phyloP scores from a whole-genome alignment of 2,888 invertebrate genomes.

The Gandaritis pyraliata region DNA sequence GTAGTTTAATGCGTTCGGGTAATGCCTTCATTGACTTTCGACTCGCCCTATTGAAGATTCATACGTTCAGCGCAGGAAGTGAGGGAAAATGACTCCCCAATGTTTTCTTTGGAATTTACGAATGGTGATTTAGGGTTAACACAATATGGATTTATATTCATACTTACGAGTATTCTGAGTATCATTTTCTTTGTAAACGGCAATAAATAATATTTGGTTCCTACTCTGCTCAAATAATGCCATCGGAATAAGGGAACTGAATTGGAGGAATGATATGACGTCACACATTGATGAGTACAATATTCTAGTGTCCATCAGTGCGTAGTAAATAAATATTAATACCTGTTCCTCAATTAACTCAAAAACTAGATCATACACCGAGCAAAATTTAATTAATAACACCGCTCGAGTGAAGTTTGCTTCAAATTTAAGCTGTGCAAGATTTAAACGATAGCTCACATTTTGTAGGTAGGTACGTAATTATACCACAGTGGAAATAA shows the following conservation, averaged over 20 bases:
- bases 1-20: slow-evolving; percentile 75
- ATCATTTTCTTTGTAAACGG: neutral
- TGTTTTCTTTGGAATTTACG: slow-evolving; percentile 26
- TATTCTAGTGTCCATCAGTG: neutral
- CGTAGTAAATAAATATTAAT: slow-evolving; percentile 4
- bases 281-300: neutral
- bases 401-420: slow-evolving; percentile 68
- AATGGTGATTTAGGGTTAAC: slow-evolving; percentile 12
- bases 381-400: slow-evolving; percentile 74
- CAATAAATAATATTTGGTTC: neutral
- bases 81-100: slow-evolving; percentile 27
- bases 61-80: slow-evolving; percentile 26
- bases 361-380: slow-evolving; percentile 50
- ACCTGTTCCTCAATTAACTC: slow-evolving; percentile 13
- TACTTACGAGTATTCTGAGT: neutral
- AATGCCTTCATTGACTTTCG: slow-evolving; percentile 46
- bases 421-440: slow-evolving; percentile 79
- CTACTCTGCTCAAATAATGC: neutral
- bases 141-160: slow-evolving; percentile 8
- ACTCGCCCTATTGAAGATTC: slow-evolving; percentile 34
- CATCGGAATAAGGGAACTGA: neutral
- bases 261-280: neutral
- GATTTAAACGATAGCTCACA: slow-evolving; percentile 81
- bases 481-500: slow-evolving; percentile 60
- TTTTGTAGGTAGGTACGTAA: slow-evolving; percentile 74